Evolutionary conservation across 2,113 vertebrate species (phyloP), one percentile per base, ranked within the genome.

Genomic region (Nesospiza acunhae): DNA sequence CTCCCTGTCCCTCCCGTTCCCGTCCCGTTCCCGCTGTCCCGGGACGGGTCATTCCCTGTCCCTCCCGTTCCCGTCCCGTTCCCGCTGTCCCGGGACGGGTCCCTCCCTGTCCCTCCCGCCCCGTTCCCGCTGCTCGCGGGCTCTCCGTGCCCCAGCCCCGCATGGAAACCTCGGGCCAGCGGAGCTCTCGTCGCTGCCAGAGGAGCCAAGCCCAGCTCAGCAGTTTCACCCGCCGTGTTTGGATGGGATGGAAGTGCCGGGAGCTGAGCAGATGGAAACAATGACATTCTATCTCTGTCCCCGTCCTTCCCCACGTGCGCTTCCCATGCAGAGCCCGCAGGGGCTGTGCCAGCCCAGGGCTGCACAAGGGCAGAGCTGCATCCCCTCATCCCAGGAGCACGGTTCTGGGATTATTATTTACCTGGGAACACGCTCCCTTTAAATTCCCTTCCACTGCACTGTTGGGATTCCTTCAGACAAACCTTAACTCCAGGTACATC

Each of bases 231-330:
- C 24, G 8, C 24, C 4, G 12, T 3, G 27, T 58, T 23, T 20
- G 68, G 47, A 20, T 24, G 3, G 2, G 8, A 26, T 4, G 23
- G 81, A 77, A 70, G n/a, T 9, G 4, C 8, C 1, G 20, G 80
- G 75, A 37, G 70, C 74, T 7, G 67, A 39, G 80, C 47, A 44
- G 80, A 37, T 67, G 84, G 63, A 41, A 86, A 58, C 76, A 31
- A 44, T 1, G 7, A 16, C 5, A 4, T 59, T 46, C 73, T 21
- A 49, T 77, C 68, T 87, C 18, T 18, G 15, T 10, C 27, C 50
- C 26, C 0, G 1, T 18, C 28, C 78, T 82, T 26, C 60, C 76
- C 33, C 33, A 13, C 9, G 0, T 3, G 53, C 47, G 0, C 11
- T 42, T 58, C 41, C 58, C 59, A 3, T 5, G 24, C 78, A 67